These are phyloP conservation scores for Nibea albiflora DNA, from an alignment of 2,113 vertebrate species.

Conservation along the genomic window DNA sequence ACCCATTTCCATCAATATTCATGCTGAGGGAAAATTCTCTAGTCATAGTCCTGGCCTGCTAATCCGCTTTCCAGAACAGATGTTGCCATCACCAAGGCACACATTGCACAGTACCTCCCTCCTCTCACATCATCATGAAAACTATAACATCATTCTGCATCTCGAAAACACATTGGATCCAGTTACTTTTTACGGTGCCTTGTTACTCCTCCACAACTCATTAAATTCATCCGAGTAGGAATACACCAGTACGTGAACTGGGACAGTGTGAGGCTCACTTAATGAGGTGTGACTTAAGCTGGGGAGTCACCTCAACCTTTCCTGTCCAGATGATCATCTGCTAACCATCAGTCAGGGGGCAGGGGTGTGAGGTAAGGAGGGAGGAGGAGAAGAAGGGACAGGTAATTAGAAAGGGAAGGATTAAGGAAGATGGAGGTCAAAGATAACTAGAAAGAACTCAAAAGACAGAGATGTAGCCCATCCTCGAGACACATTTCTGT, in stretches of 20 bases:
- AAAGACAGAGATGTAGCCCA: slow-evolving; percentile 32
- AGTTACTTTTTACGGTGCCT: slow-evolving; percentile 45
- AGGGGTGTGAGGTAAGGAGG: slow-evolving; percentile 44
- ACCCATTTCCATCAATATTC: slow-evolving; percentile 73
- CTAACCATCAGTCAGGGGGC: slow-evolving; percentile 68
- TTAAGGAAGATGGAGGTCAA: slow-evolving; percentile 73
- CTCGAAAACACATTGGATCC: slow-evolving; percentile 42
- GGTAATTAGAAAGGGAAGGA: slow-evolving; percentile 69
- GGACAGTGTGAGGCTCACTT: slow-evolving; percentile 52
- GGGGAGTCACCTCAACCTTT: slow-evolving; percentile 75
- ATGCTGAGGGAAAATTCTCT: slow-evolving; percentile 61
- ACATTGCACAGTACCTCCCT: slow-evolving; percentile 21
- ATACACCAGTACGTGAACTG: slow-evolving; percentile 47
- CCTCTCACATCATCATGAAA: slow-evolving; percentile 29
- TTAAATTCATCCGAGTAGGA: slow-evolving; percentile 58
- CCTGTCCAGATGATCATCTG: slow-evolving; percentile 71
- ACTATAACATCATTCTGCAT: slow-evolving; percentile 43
- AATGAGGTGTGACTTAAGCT: slow-evolving; percentile 69
- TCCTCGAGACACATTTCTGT: slow-evolving; percentile 48
- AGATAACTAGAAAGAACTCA: slow-evolving; percentile 53
- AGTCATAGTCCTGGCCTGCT: slow-evolving; percentile 49
- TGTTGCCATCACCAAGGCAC: slow-evolving; percentile 36
- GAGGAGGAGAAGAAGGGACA: slow-evolving; percentile 20
- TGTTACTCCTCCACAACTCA: slow-evolving; percentile 49
- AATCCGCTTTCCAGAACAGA: slow-evolving; percentile 69